These are phyloP conservation scores for Catotricha subobsoleta DNA, from an alignment of 2,888 invertebrate species.

Conservation along the genomic window DNA sequence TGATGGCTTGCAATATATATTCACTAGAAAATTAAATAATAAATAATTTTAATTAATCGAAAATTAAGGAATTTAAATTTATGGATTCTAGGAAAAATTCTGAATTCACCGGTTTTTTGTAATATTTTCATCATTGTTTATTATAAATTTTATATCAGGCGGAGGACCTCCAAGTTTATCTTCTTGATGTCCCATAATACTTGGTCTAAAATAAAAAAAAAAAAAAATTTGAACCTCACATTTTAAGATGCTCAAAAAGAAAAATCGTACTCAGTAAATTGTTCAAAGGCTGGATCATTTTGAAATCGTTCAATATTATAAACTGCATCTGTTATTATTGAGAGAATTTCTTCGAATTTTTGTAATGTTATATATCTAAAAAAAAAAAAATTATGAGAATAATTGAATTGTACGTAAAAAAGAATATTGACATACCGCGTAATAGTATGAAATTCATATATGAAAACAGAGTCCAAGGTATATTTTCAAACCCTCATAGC, in stretches of 20 bases:
- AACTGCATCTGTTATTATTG: conserved; percentile 48
- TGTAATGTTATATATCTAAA: conserved; percentile 32
- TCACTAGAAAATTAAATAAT: conserved; percentile 14
- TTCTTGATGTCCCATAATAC: conserved; percentile 66
- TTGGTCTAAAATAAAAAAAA: conserved; percentile 37
- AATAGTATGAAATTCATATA: no score
- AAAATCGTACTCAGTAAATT: conserved; percentile 44
- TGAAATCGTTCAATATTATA: conserved; percentile 51
- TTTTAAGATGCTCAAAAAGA: conserved; percentile 4
- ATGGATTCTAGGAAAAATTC: neutral
- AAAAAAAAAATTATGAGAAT: neutral
- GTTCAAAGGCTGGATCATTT: conserved; percentile 46
- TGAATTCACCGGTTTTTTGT: neutral
- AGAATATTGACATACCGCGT: no score
- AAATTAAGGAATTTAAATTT: neutral
- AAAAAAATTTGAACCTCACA: no score
- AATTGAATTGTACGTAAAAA: conserved; percentile 15
- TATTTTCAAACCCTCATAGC: no score
- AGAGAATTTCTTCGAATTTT: conserved; percentile 41
- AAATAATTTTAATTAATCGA: neutral
- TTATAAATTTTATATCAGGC: conserved; percentile 49
- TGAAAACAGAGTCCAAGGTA: no score
- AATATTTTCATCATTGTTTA: conserved; percentile 27
- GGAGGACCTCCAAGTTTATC: conserved; percentile 56
- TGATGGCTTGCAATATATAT: conserved; percentile 38